phyloP scores from a whole-genome alignment of 2,888 invertebrate species.

The Sminthurinus aureus region DNA sequence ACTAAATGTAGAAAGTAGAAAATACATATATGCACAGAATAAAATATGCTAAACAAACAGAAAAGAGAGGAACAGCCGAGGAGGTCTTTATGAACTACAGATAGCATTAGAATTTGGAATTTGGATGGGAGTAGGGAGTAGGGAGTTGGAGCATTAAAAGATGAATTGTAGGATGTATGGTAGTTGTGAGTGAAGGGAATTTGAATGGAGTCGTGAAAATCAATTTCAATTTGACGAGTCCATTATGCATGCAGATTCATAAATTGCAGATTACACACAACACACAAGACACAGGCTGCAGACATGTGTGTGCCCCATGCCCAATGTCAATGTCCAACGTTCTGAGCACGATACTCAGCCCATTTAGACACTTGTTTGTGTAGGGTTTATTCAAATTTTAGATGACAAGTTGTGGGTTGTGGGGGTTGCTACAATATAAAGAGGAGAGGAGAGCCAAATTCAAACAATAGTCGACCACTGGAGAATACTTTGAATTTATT shows the following conservation, averaged over 20 bases:
- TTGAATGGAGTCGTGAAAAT: slow-evolving; percentile 1
- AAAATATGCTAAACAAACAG: not conserved
- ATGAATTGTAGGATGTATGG: not conserved
- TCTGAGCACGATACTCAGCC: no score
- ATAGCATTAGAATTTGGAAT: not conserved
- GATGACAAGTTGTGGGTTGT: no score
- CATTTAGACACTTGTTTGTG: no score
- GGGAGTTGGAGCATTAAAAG: not conserved
- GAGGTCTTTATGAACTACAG: not conserved
- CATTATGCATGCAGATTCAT: slow-evolving; percentile 37
- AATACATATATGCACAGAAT: not conserved
- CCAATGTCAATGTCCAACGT: no score
- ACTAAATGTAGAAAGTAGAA: not conserved
- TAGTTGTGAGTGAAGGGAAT: not conserved
- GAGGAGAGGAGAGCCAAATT: no score
- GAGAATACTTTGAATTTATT: no score
- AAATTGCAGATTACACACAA: slow-evolving; percentile 13
- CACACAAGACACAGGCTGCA: not conserved
- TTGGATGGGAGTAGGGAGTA: not conserved
- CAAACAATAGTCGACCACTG: no score
- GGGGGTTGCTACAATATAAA: no score
- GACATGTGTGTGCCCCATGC: not conserved
- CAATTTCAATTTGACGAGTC: slow-evolving; percentile 35
- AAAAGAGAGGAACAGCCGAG: not conserved
- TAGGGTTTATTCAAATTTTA: no score